Conservation (phyloP, 1,140 invertebrate genomes). For the Vanessa tameamea region DNA sequence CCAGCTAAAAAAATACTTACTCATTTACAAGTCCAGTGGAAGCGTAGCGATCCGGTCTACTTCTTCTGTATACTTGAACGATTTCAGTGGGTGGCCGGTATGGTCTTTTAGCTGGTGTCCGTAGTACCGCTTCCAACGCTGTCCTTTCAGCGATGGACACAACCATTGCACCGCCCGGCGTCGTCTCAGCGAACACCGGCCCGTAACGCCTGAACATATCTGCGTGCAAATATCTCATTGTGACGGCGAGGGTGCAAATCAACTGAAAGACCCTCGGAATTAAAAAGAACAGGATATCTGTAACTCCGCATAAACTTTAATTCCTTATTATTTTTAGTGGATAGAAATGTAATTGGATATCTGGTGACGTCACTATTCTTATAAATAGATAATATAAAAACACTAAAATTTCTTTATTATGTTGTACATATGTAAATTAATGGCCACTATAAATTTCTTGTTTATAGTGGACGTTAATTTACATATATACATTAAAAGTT, state of each 20-base stretch:
- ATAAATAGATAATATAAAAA: no score
- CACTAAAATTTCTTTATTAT: no score
- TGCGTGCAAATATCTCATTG: slow-evolving; percentile 77
- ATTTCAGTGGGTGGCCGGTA: slow-evolving; percentile 91
- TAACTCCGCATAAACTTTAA: no score
- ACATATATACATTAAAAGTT: no score
- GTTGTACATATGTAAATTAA: no score
- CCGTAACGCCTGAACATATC: slow-evolving; percentile 88
- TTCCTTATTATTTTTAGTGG: no score
- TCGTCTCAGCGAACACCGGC: slow-evolving; percentile 88
- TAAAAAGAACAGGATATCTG: neutral
- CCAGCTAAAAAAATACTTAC: slow-evolving; percentile 65
- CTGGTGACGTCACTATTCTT: no score
- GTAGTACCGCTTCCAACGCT: slow-evolving; percentile 90
- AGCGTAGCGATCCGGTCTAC: slow-evolving; percentile 89
- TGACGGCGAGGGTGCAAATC: slow-evolving; percentile 52
- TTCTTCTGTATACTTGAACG: slow-evolving; percentile 87
- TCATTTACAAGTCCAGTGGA: slow-evolving; percentile 91
- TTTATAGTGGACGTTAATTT: no score
- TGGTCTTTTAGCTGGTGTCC: slow-evolving; percentile 86
- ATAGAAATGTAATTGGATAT: no score
- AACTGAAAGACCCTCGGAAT: slow-evolving; percentile 15
- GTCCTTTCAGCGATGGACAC: slow-evolving; percentile 88
- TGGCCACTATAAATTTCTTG: no score
- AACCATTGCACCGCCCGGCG: slow-evolving; percentile 87